These are phyloP conservation scores for Bungarus multicinctus DNA, from an alignment of 2,113 vertebrate species.

Conservation along the genomic window DNA sequence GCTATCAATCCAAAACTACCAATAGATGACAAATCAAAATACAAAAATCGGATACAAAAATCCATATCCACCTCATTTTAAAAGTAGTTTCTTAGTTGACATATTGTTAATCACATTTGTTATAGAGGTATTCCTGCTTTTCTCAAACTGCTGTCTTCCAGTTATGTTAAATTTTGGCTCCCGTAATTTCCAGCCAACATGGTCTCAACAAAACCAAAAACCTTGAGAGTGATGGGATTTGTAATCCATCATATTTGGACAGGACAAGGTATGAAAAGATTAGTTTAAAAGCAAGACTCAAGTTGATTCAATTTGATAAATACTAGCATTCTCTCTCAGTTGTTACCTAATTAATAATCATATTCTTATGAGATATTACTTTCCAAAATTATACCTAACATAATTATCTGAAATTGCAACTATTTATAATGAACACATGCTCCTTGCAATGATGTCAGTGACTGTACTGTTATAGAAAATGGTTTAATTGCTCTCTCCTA, in stretches of 20 bases:
- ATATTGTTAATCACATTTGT: not conserved
- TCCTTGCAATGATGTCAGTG: not conserved
- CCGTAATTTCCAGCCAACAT: not conserved
- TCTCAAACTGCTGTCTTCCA: not conserved
- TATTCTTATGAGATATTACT: not conserved
- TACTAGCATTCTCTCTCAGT: not conserved
- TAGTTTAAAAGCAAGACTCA: not conserved
- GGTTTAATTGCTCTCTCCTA: not conserved
- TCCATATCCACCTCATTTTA: not conserved
- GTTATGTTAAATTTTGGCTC: not conserved
- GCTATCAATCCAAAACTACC: not conserved
- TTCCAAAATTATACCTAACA: not conserved
- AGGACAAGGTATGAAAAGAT: not conserved
- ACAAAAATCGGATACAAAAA: not conserved
- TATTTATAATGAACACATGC: not conserved
- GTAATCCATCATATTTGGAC: not conserved
- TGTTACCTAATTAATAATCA: not conserved
- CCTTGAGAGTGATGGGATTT: not conserved
- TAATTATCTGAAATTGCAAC: not conserved
- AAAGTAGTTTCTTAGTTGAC: not conserved
- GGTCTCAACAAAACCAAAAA: not conserved
- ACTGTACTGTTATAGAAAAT: not conserved
- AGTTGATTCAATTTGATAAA: not conserved
- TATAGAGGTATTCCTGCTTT: not conserved
- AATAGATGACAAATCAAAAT: not conserved